Evolutionary conservation across 2,797 vertebrate species (phyloP).

Genomic region (Labroides dimidiatus): DNA sequence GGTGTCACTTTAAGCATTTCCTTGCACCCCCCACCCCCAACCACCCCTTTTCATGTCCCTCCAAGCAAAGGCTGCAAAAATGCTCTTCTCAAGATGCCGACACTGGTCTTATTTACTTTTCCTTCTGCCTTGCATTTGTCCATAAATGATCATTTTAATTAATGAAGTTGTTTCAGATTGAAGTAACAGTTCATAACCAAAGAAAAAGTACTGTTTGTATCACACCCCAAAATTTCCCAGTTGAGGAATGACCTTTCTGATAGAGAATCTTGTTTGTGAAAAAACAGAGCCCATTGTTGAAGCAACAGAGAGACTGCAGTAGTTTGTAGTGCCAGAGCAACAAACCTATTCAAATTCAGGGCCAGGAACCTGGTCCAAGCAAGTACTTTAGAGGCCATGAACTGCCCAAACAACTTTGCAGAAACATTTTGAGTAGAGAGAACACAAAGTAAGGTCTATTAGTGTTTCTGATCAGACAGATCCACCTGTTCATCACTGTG

Average conservation of each 20-base stretch:
- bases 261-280: conserved; percentile 36
- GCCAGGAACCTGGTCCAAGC: neutral
- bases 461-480: neutral
- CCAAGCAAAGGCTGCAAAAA: conserved; percentile 33
- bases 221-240: neutral
- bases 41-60: conserved; percentile 32
- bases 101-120: conserved; percentile 27
- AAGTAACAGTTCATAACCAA: neutral
- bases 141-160: conserved; percentile 7
- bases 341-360: conserved; percentile 34
- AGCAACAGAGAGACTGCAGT: conserved; percentile 46
- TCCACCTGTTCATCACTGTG: too few species aligned
- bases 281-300: conserved; percentile 49
- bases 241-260: neutral
- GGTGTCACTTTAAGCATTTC: conserved; percentile 85
- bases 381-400: neutral
- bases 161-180: conserved; percentile 41
- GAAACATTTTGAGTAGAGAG: conserved; percentile 4
- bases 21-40: conserved; percentile 31
- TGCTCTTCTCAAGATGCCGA: too few species aligned
- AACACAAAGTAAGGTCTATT: neutral
- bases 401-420: neutral
- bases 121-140: conserved; percentile 11
- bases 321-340: conserved; percentile 44
- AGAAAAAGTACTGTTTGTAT: neutral